Conservation (phyloP, 1,140 invertebrate genomes). For the Euura lappo region DNA sequence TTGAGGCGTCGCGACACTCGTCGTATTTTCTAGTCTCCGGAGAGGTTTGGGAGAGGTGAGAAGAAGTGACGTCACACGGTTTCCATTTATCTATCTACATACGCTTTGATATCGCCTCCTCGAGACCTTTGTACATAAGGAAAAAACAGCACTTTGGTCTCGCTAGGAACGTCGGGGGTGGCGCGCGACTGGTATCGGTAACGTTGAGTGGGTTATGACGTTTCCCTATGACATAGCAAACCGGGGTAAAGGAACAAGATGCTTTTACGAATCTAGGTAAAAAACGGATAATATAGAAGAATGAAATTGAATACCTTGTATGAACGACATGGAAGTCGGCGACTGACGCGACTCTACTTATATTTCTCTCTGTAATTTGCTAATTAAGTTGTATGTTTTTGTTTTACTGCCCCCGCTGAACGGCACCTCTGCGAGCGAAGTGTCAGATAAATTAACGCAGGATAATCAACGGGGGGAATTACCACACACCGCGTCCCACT, state of each 20-base stretch:
- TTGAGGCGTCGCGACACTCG: conserved; percentile 34
- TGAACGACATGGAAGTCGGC: no score
- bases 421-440: neutral
- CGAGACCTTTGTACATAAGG: conserved; percentile 14
- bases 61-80: conserved; percentile 43
- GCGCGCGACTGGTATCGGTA: neutral
- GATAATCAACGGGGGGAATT: neutral
- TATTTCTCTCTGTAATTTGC: neutral
- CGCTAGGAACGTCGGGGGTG: neutral
- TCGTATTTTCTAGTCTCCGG: conserved; percentile 33
- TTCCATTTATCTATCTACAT: conserved; percentile 53
- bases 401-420: neutral
- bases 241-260: neutral
- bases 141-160: neutral
- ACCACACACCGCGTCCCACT: neutral
- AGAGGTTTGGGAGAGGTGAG: conserved; percentile 36
- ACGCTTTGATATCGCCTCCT: conserved; percentile 33
- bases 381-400: neutral
- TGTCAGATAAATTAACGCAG: neutral
- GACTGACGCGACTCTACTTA: no score
- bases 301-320: no score
- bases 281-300: no score
- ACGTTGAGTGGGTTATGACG: neutral
- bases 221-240: neutral
- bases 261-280: no score